These are phyloP conservation scores for Saccopteryx bilineata DNA, from an alignment of 2,113 vertebrate species.

Conservation along the genomic window DNA sequence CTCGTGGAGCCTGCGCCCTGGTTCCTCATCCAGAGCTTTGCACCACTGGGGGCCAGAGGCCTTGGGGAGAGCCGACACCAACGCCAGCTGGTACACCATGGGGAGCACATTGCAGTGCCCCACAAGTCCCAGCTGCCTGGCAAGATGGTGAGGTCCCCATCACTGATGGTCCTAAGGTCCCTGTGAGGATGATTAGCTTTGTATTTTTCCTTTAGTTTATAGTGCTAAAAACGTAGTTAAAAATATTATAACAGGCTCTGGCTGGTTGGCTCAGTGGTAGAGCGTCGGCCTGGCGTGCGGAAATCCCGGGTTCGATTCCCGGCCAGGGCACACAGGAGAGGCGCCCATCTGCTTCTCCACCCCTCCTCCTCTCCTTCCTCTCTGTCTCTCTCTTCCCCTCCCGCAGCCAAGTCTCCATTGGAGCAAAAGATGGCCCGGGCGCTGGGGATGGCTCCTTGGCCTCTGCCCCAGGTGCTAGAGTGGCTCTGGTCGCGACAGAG, in stretches of 20 bases:
- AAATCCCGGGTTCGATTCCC: no score
- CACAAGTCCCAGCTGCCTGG: background rate
- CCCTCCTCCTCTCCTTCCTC: no score
- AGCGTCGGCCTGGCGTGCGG: no score
- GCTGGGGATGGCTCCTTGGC: no score
- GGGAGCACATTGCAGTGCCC: background rate
- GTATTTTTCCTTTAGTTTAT: constrained; percentile 16
- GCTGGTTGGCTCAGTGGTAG: no score
- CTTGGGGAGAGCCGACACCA: background rate
- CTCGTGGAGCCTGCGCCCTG: background rate
- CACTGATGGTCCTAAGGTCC: background rate
- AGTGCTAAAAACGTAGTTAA: background rate
- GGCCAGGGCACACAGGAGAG: no score
- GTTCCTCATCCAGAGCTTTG: background rate
- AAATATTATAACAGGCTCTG: background rate
- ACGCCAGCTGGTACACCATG: background rate
- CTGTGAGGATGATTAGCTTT: background rate
- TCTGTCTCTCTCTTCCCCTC: no score
- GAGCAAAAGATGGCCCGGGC: no score
- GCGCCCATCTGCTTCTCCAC: no score
- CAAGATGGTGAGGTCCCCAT: background rate
- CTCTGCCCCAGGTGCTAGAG: no score
- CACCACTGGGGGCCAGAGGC: background rate
- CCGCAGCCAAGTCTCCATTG: no score
- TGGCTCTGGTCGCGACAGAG: no score